Base-by-base conservation (phyloP, 1,140 invertebrate species). In the Drosophila tani region DNA sequence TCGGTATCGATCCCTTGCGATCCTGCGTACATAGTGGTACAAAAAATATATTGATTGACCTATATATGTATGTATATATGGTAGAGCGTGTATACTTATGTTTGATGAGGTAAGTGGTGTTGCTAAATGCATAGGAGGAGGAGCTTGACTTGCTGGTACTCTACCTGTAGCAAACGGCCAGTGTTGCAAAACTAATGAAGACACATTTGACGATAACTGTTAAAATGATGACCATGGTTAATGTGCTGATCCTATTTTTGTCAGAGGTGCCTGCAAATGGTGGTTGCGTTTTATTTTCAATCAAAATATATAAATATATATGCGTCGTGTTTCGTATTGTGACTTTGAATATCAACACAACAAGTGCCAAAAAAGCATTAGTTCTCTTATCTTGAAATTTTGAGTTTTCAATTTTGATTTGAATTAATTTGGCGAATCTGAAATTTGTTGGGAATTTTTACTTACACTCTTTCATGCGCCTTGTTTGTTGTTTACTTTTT, bases 131-230 rank as follows among this genome's bases (percentile, higher is more conserved):
- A 35, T 49, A 35, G 45, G 40, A 60, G 45, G 43, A 51, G 60
- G 53, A 75, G 50, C 75, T 73, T 82, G 75, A 82, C 70, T 91
- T 91, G 84, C 88, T 90, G 83, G 93, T 94, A 95, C 94, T 95
- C 93, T 97, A 98, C 97, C 98, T 98, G 97, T 98, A 98, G 95
- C 97, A 98, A 95, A 97, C 96, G 93, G 97, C 97, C 95, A 97
- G 95, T 94, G 97, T 95, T 93, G 97, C 97, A 96, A 98, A 98
- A 95, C 96, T 96, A 95, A 98, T 96, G 96, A 98, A 98, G 95
- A 98, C 97, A 93, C 95, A 95, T 92, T 97, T 98, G 93, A 98
- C 97, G 93, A 98, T 97, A 93, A 96, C 95, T 92, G 97, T 96
- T 94, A 98, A 95, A 94, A 98, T 97, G 94, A 98, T 95, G 93